Evolutionary conservation across 2,113 vertebrate genomes (phyloP), one percentile per base, ranked within the genome.

Genomic region (Zosterops pallidus): DNA sequence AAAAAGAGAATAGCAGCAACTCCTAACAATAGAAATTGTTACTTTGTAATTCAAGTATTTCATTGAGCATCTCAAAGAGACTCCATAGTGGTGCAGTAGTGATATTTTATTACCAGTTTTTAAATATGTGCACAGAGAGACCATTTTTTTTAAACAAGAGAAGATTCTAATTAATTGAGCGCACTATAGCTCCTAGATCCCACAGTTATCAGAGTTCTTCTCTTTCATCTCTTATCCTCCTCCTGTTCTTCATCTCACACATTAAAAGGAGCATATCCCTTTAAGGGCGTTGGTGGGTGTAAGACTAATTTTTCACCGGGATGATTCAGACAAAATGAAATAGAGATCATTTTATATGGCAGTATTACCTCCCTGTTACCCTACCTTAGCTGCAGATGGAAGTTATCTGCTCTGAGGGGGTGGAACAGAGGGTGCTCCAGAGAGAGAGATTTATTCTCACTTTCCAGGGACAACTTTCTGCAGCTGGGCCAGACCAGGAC

Each of bases 101-200:
- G 94, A 75, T 84, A 65, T 93, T 92, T 97, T 94, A 83, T 85
- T 89, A 86, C 72, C 26, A 59, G 83, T 67, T 95, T 97, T 94
- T 86, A 92, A 95, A 91, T 86, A 92, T 65, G 95, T 95, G 57
- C 77, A 74, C 79, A 89, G 86, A 87, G 84, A 96, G 93, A 96
- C 86, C 87, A 53, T 94, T 96, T 96, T 65, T 96, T 94, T 96
- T 92, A 87, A 91, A 94, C 80, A 92, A 87, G 93, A 95, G 91
- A 95, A 90, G 86, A 90, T 95, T 97, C 86, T 97, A 97, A 97
- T 97, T 97, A 97, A 97, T 96, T 97, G 97, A 97, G 74, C 35
- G 5, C 75, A 71, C 89, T 92, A 79, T 90, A 96, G 76, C 92
- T 95, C 89, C 91, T 76, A 87, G 92, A 81, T 88, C 82, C 74